Evolutionary conservation across 2,888 invertebrate species (phyloP).

Genomic region (Steinernema scapterisci): DNA sequence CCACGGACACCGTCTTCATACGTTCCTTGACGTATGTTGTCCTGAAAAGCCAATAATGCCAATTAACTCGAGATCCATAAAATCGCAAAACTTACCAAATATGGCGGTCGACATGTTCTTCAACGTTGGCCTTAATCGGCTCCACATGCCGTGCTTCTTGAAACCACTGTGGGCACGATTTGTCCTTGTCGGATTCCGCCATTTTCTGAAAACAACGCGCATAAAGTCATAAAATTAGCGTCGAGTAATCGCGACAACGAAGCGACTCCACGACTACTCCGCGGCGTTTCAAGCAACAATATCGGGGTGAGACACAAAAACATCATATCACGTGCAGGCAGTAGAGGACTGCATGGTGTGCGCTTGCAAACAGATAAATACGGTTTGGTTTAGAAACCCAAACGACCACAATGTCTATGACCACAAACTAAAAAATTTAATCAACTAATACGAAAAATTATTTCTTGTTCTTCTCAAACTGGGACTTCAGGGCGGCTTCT

Average conservation of each 20-base stretch:
- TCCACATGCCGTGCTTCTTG: conserved; percentile 32
- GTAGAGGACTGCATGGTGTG: too few relatives aligned
- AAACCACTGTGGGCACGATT: conserved; percentile 31
- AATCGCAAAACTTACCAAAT: not conserved
- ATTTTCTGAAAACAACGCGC: not conserved
- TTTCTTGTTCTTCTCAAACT: conserved; percentile 48
- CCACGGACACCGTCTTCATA: conserved; percentile 99
- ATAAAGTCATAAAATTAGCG: not conserved
- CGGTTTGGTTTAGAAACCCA: too few relatives aligned
- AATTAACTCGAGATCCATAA: not conserved
- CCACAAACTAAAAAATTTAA: not conserved
- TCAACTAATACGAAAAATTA: not conserved
- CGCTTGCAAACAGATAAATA: too few relatives aligned
- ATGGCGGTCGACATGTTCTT: conserved; percentile 18
- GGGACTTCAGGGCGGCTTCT: conserved; percentile 57
- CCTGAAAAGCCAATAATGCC: conserved; percentile 34
- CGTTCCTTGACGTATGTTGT: conserved; percentile 69
- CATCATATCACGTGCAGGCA: not conserved
- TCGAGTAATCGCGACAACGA: not conserved
- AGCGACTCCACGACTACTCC: too few relatives aligned
- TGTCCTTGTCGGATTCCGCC: conserved; percentile 5
- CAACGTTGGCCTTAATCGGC: conserved; percentile 31
- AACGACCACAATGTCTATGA: too few relatives aligned
- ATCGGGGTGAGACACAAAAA: conserved; percentile 1
- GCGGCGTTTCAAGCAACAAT: not conserved